These are phyloP conservation scores for Periplaneta americana DNA, from an alignment of 1,140 invertebrate species.

Conservation along the genomic window DNA sequence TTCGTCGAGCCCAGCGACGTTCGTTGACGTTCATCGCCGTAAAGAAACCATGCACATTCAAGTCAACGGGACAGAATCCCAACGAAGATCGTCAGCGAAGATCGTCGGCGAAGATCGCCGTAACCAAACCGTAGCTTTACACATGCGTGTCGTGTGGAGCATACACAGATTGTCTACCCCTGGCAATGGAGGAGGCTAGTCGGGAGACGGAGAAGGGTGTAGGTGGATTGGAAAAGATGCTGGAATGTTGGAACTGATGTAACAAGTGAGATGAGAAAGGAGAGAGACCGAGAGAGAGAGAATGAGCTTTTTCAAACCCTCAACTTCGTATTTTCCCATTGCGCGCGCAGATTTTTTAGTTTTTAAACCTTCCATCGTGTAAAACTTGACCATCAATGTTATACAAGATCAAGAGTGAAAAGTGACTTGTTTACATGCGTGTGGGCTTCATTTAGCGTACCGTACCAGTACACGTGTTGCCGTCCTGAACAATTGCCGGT, in stretches of 20 bases:
- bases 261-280: background rate
- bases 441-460: background rate
- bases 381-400: background rate
- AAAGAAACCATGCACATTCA: no score
- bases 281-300: background rate
- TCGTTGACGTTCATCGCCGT: no score
- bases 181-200: background rate
- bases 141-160: background rate
- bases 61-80: no score
- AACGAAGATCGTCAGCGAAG: no score
- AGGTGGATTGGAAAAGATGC: background rate
- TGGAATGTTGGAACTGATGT: background rate
- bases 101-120: no score
- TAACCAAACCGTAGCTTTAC: no score
- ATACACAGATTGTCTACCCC: background rate
- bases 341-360: background rate
- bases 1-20: no score
- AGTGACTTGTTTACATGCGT: background rate
- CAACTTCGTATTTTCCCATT: background rate
- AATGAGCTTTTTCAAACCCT: background rate
- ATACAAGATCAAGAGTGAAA: background rate
- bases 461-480: background rate
- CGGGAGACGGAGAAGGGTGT: background rate
- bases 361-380: background rate
- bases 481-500: no score